A percentile compares a stretch with the other conserved stretches of the same genome.
Conservation (phyloP, 2,797 vertebrate species). For the Peromyscus aztecus region DNA sequence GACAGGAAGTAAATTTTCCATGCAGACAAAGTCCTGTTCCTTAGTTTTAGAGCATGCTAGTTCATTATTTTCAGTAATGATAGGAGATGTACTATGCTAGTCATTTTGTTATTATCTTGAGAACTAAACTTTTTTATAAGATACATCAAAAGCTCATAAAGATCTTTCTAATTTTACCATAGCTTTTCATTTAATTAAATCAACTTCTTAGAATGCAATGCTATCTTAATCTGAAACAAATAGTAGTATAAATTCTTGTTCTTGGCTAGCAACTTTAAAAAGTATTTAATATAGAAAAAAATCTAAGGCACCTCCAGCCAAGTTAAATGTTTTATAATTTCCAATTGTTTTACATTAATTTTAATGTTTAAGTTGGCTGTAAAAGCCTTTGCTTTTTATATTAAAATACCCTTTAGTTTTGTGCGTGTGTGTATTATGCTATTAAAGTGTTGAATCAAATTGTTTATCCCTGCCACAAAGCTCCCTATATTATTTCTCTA, state of each 20-base stretch:
- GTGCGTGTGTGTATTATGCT: constrained; percentile 38
- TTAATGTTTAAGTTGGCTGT: constrained; percentile 14
- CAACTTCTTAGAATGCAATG: constrained; percentile 30
- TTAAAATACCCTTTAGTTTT: constrained; percentile 51
- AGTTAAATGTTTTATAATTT: constrained; percentile 52
- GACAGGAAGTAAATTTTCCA: constrained; percentile 44
- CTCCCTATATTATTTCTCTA: background rate
- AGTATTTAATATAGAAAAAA: constrained; percentile 57
- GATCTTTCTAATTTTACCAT: constrained; percentile 38
- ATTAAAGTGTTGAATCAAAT: constrained; percentile 40
- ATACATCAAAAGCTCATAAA: constrained; percentile 31
- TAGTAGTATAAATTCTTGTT: background rate
- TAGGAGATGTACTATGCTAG: background rate
- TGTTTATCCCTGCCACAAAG: background rate
- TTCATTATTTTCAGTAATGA: constrained; percentile 54
- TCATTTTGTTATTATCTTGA: background rate
- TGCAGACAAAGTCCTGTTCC: constrained; percentile 16
- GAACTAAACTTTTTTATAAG: constrained; percentile 35
- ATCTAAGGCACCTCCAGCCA: constrained; percentile 47
- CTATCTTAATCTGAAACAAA: constrained; percentile 46
- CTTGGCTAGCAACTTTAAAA: constrained; percentile 46
- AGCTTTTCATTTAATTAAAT: constrained; percentile 61
- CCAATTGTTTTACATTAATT: constrained; percentile 59
- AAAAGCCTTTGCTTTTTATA: background rate
- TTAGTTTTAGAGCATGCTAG: constrained; percentile 57